Conservation (phyloP, 2,888 invertebrate species). For the Melipona bicolor region DNA sequence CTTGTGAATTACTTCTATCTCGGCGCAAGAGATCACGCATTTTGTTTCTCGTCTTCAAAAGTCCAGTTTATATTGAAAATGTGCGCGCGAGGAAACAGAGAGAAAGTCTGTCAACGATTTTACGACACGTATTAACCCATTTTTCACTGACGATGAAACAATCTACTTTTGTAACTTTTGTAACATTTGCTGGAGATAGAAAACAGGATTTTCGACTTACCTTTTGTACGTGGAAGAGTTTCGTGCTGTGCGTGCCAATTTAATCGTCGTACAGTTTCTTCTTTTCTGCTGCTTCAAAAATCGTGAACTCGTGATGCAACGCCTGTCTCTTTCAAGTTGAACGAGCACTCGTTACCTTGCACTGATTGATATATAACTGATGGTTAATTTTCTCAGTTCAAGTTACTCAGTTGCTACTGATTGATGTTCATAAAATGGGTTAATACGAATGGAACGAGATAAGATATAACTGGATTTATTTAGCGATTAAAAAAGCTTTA, state of each 20-base stretch:
- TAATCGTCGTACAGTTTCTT: background rate
- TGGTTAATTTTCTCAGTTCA: too few relatives aligned
- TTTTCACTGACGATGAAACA: background rate
- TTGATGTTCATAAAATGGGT: slow-evolving; percentile 28
- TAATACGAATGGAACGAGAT: background rate
- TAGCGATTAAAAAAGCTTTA: slow-evolving; percentile 15
- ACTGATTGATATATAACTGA: too few relatives aligned
- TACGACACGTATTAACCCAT: slow-evolving; percentile 20
- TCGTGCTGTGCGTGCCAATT: too few relatives aligned
- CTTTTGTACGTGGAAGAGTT: background rate
- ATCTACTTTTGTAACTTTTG: background rate
- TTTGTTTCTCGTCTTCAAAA: slow-evolving; percentile 1
- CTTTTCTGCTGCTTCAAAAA: background rate
- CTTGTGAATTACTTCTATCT: slow-evolving; percentile 18
- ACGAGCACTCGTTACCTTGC: background rate
- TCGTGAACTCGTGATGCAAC: too few relatives aligned
- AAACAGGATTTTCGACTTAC: background rate
- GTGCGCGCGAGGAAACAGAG: background rate
- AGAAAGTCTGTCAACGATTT: background rate
- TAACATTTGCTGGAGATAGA: background rate
- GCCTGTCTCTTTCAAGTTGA: too few relatives aligned
- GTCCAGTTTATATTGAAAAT: slow-evolving; percentile 32
- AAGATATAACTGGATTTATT: slow-evolving; percentile 26
- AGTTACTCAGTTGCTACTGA: background rate
- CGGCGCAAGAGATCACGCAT: background rate